Evolutionary conservation across 2,113 vertebrate species (phyloP).

Genomic region (Cromileptes altivelis): DNA sequence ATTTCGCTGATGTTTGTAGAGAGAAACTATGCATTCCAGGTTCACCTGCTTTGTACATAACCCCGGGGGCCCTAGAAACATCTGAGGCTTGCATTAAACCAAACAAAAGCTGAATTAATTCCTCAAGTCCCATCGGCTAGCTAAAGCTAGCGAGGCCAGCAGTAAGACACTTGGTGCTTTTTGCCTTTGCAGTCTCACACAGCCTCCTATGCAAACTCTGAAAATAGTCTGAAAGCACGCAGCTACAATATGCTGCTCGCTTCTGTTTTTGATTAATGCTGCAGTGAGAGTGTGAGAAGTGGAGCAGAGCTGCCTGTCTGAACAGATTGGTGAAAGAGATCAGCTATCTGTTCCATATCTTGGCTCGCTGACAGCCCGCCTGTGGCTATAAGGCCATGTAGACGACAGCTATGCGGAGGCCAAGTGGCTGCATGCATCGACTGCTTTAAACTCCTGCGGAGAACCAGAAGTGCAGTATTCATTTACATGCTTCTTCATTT

Average conservation of each 20-base stretch:
- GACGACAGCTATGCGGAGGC: conserved; percentile 27
- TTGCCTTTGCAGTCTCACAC: conserved; percentile 7
- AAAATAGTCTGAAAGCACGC: conserved; percentile 5
- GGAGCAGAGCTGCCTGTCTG: conserved; percentile 61
- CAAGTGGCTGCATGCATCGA: conserved; percentile 29
- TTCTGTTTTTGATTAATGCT: conserved; percentile 48
- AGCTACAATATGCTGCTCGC: background rate
- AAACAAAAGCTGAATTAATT: conserved; percentile 34
- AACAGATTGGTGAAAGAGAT: conserved; percentile 57
- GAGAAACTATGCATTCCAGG: conserved; percentile 16
- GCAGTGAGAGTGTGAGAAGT: conserved; percentile 38
- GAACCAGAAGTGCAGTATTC: background rate
- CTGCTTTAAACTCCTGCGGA: background rate
- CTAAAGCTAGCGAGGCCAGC: background rate
- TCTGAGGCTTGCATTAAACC: conserved; percentile 23
- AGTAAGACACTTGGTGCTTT: conserved; percentile 7
- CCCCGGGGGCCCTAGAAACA: conserved; percentile 19
- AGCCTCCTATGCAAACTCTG: background rate
- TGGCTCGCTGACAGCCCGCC: conserved; percentile 55
- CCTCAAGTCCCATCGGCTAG: conserved; percentile 9
- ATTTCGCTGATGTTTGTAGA: conserved; percentile 30
- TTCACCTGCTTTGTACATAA: conserved; percentile 44
- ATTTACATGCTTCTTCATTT: conserved; percentile 34
- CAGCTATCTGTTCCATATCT: conserved; percentile 54
- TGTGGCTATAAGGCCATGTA: conserved; percentile 32